phyloP scores from a whole-genome alignment of 2,888 invertebrate species.

The Dicyrtomina minuta region DNA sequence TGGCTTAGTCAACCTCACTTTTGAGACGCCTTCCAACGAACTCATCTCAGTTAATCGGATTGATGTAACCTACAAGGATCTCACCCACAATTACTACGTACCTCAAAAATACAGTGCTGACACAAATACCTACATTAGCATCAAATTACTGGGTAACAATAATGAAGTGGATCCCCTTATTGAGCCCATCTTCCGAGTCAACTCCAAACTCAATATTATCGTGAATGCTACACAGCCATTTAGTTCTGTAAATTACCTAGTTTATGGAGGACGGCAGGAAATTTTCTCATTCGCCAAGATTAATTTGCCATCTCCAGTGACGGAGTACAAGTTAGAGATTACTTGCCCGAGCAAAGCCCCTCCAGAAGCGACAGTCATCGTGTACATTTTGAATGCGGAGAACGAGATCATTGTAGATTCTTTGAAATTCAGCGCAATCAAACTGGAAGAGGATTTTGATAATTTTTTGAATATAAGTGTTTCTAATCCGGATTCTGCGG shows the following conservation, averaged over 20 bases:
- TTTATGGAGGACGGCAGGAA: slow-evolving; percentile 76
- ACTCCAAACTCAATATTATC: slow-evolving; percentile 54
- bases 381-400: slow-evolving; percentile 67
- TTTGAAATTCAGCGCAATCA: slow-evolving; percentile 67
- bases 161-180: neutral
- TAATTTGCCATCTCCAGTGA: neutral
- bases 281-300: slow-evolving; percentile 73
- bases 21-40: slow-evolving; percentile 62
- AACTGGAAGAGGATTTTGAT: slow-evolving; percentile 63
- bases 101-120: neutral
- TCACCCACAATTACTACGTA: slow-evolving; percentile 27
- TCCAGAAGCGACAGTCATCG: slow-evolving; percentile 76
- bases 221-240: slow-evolving; percentile 66
- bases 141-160: neutral
- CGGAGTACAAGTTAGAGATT: slow-evolving; percentile 23
- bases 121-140: neutral
- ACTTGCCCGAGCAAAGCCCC: slow-evolving; percentile 69
- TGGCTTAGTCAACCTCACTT: slow-evolving; percentile 66
- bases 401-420: slow-evolving; percentile 81
- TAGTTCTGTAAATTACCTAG: slow-evolving; percentile 71
- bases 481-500: slow-evolving; percentile 60
- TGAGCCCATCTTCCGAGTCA: neutral
- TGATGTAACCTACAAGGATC: slow-evolving; percentile 57
- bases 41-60: slow-evolving; percentile 68
- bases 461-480: slow-evolving; percentile 67